Percentiles rank a stretch among this genome's conserved stretches.
phyloP scores from a whole-genome alignment of 2,113 vertebrate species.

The Himantopus leucocephalus region DNA sequence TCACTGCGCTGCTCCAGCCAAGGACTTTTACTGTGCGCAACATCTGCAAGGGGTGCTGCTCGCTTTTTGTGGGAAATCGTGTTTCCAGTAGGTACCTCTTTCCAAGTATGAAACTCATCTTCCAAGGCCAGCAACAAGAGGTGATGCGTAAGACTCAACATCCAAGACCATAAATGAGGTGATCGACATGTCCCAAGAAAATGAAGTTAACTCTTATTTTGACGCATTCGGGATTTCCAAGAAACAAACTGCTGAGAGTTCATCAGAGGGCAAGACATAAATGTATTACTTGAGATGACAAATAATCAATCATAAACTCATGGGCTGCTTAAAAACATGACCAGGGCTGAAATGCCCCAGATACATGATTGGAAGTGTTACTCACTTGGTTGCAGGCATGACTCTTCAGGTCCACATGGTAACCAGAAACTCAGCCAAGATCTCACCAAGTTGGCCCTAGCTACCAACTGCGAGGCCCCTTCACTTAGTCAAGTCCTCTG shows the following conservation, averaged over 20 bases:
- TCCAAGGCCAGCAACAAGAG: neutral
- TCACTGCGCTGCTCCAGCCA: neutral
- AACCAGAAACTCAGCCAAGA: conserved; percentile 28
- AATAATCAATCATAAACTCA: conserved; percentile 20
- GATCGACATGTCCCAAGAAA: neutral
- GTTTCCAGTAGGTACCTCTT: neutral
- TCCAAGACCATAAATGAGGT: neutral
- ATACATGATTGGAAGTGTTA: neutral
- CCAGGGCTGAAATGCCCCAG: neutral
- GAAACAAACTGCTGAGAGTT: neutral
- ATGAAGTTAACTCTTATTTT: neutral
- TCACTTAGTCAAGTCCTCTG: neutral
- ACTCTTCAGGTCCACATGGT: neutral
- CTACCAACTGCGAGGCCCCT: neutral
- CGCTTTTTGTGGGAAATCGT: neutral
- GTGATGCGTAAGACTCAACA: neutral
- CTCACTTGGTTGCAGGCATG: neutral
- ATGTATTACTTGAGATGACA: neutral
- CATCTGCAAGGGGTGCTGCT: neutral
- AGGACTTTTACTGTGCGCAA: neutral
- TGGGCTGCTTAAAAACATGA: neutral
- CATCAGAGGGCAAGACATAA: neutral
- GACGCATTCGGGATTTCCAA: neutral
- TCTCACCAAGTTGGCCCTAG: neutral
- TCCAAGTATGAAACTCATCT: neutral